Percentiles rank a stretch among this genome's conserved stretches.
Evolutionary conservation across 2,113 vertebrate species (phyloP).

Genomic region (Smithornis capensis): DNA sequence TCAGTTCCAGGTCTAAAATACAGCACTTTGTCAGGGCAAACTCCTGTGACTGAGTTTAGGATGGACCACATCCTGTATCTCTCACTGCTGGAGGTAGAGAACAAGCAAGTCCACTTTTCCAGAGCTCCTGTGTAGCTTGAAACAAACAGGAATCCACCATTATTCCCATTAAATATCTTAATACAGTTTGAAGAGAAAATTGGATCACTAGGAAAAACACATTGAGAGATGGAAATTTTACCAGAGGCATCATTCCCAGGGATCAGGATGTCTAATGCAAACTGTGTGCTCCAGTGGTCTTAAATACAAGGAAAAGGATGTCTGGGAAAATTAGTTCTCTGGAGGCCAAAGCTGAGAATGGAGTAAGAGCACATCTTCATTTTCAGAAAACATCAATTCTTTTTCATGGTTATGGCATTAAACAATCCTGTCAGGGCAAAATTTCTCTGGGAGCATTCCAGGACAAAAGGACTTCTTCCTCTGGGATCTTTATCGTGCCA

Average conservation of each 20-base stretch:
- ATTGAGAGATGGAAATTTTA: slow-evolving; percentile 20
- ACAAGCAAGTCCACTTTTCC: neutral
- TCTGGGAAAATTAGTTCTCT: slow-evolving; percentile 45
- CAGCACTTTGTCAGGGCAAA: neutral
- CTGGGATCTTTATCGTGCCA: neutral
- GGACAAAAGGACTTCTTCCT: slow-evolving; percentile 9
- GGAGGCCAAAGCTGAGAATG: slow-evolving; percentile 43
- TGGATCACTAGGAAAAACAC: slow-evolving; percentile 25
- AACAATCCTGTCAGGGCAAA: neutral
- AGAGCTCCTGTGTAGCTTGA: neutral
- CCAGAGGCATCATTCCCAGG: neutral
- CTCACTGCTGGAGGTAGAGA: neutral
- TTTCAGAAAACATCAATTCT: slow-evolving; percentile 53
- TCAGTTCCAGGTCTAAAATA: neutral
- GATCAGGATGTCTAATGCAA: slow-evolving; percentile 21
- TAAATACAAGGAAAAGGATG: neutral
- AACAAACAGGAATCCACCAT: neutral
- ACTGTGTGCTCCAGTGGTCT: slow-evolving; percentile 6
- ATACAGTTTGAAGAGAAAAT: neutral
- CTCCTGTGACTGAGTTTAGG: neutral
- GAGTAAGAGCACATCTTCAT: slow-evolving; percentile 48
- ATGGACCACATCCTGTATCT: neutral
- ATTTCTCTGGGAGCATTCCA: slow-evolving; percentile 10
- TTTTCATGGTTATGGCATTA: slow-evolving; percentile 18
- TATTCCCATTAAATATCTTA: slow-evolving; percentile 17